Evolutionary conservation across 1,140 invertebrate genomes (phyloP).

Genomic region (Drosophila pachea): DNA sequence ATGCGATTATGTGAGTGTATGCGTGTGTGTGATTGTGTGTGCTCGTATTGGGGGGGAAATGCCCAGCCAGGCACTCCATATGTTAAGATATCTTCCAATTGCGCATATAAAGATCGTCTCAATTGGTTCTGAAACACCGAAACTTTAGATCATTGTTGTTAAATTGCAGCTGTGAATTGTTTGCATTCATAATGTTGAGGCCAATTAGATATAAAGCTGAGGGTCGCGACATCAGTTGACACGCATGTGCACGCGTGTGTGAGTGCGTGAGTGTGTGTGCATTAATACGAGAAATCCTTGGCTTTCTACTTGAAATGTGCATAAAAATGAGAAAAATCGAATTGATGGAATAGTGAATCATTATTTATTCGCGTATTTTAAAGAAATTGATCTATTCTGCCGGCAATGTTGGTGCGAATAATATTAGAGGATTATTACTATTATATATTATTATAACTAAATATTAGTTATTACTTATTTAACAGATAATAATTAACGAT

Average conservation of each 20-base stretch:
- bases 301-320: not conserved
- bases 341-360: too few species aligned
- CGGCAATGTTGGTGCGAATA: too few species aligned
- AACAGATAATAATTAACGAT: not conserved
- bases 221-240: conserved; percentile 25
- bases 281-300: conserved; percentile 19
- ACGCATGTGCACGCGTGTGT: not conserved
- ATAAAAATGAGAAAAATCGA: conserved; percentile 2
- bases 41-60: conserved; percentile 20
- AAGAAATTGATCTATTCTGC: too few species aligned
- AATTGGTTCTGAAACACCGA: conserved; percentile 33
- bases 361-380: too few species aligned
- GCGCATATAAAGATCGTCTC: conserved; percentile 34
- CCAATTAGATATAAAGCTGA: conserved; percentile 36
- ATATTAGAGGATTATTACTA: too few species aligned
- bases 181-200: conserved; percentile 22
- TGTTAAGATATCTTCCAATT: conserved; percentile 58
- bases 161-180: conserved; percentile 40
- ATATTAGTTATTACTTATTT: too few species aligned
- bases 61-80: conserved; percentile 43
- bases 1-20: conserved; percentile 20
- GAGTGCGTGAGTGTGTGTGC: not conserved
- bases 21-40: conserved; percentile 4
- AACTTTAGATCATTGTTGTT: conserved; percentile 26
- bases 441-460: too few species aligned